Evolutionary conservation across 2,888 invertebrate genomes (phyloP), one percentile per base, ranked within the genome.

Genomic region (Brassicogethes aeneus): DNA sequence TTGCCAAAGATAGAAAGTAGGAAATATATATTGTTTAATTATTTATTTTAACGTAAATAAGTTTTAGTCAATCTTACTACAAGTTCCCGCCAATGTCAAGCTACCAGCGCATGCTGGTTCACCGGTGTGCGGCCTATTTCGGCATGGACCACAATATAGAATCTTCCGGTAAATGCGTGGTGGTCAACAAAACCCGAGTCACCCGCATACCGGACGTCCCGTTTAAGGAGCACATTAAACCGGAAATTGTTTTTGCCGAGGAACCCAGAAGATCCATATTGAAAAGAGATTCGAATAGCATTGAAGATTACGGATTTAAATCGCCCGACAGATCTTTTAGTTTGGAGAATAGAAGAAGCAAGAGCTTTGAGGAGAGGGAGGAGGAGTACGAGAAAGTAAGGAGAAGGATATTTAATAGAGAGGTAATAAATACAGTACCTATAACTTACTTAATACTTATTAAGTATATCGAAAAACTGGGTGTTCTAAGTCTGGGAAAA

Each of bases 31-130:
- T 37, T 29, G 10, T 29, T 23, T n/a, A 10, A 8, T 37, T 17
- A 10, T 16, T 16, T 15, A 35, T 16, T 10, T 35, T 23, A 23
- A 23, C 10, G 77, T 41, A 77, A 76, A 89, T 89, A 69, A 75
- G 75, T 62, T 62, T 1, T 63, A 84, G 84, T n/a, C 79, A 79
- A 49, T 77, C 79, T 56, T 79, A 83, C 60, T 82, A 85, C 56
- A 86, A 86, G 57, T 94, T 95, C 70, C 89, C 89, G 13, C 84
- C 85, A 63, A 90, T 93, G 85, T 87, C 92, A 44, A 93, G 94
- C 39, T 96, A 96, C 73, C 92, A 94, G 48, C 80, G 96, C 17
- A 93, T 96, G 94, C 70, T 96, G 55, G 91, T 95, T 1, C 96
- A 96, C 66, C 82, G 95, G 17, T 87, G 90, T 45, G 92, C 95